Evolutionary conservation across 2,888 invertebrate species (phyloP).

Genomic region (Nomada goodeniana): DNA sequence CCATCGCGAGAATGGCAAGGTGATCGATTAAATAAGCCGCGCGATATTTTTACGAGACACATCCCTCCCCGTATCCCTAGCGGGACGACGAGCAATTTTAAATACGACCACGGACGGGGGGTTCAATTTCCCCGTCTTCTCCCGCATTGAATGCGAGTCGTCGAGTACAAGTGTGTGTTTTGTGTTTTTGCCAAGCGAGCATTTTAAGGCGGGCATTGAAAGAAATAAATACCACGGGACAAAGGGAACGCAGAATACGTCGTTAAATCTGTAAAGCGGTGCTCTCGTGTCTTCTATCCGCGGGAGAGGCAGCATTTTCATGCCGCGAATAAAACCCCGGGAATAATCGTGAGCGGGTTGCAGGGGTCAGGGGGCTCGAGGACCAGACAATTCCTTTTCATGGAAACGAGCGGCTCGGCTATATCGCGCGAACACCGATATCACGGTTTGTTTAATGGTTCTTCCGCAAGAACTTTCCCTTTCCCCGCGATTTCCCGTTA

Average conservation of each 20-base stretch:
- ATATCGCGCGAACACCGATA: conserved; percentile 49
- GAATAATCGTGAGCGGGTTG: conserved; percentile 28
- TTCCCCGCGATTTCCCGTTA: conserved; percentile 61
- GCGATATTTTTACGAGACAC: too few species aligned
- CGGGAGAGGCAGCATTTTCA: background rate
- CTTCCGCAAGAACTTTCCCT: conserved; percentile 37
- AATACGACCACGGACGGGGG: too few species aligned
- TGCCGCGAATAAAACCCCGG: conserved; percentile 1
- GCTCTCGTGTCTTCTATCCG: background rate
- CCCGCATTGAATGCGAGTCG: too few species aligned
- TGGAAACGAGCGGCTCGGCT: conserved; percentile 3
- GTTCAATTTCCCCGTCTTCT: too few species aligned
- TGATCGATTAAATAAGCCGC: too few species aligned
- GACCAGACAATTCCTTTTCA: background rate
- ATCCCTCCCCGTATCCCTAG: too few species aligned
- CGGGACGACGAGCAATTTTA: too few species aligned
- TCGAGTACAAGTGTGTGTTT: too few species aligned
- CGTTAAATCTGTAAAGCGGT: background rate
- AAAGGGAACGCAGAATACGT: background rate
- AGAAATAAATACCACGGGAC: background rate
- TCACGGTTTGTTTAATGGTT: conserved; percentile 57
- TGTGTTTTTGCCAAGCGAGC: too few species aligned
- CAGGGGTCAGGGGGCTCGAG: background rate
- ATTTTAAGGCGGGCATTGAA: background rate
- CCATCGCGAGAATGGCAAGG: too few species aligned